Conservation (phyloP, 2,113 vertebrate species). For the Xenotilapia longispinis region DNA sequence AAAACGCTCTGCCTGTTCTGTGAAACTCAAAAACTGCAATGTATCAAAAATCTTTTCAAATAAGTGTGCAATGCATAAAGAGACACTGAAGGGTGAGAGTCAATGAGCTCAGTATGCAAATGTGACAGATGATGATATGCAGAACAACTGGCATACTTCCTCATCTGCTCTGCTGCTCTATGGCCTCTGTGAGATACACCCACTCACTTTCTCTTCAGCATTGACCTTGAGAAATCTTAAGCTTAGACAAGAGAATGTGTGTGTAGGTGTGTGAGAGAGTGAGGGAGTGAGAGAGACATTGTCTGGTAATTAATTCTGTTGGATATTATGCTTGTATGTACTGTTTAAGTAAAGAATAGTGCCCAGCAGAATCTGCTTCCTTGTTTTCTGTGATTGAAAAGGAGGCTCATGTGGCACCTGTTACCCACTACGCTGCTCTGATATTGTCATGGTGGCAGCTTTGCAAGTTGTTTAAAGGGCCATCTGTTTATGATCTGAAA, state of each 20-base stretch:
- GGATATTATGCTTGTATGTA: background rate
- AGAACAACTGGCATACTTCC: background rate
- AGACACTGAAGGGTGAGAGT: background rate
- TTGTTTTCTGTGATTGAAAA: conserved; percentile 44
- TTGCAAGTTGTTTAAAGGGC: conserved; percentile 62
- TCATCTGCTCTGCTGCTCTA: background rate
- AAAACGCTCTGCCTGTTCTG: background rate
- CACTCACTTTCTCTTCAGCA: conserved; percentile 10
- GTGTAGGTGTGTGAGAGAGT: background rate
- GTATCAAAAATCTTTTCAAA: background rate
- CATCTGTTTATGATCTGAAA: conserved; percentile 61
- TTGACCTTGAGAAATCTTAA: conserved; percentile 36
- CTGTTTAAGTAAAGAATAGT: background rate
- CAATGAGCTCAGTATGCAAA: background rate
- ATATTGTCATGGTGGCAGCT: conserved; percentile 40
- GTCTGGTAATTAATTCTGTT: background rate
- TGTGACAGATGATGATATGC: background rate
- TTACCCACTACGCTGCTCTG: conserved; percentile 33
- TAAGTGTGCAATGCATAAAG: background rate
- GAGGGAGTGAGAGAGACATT: background rate
- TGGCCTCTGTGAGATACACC: background rate
- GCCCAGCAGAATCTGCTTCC: background rate
- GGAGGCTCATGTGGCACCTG: background rate
- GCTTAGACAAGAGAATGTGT: background rate
- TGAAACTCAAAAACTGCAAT: background rate